Evolutionary conservation across 2,113 vertebrate species (phyloP), one percentile per base, ranked within the genome.

Genomic region (Rhinogobius similis): DNA sequence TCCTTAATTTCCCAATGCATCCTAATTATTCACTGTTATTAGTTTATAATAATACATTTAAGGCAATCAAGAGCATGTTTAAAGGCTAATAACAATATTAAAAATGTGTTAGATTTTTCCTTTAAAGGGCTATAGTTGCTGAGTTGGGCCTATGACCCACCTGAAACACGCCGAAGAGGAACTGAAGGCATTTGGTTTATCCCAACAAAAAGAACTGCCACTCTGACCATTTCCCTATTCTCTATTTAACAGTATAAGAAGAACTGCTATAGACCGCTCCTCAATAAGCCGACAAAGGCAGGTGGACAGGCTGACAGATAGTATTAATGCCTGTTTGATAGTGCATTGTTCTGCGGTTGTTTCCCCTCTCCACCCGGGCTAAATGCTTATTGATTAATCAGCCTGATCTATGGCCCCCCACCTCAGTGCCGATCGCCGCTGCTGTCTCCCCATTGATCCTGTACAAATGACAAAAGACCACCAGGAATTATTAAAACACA

Each of bases 351-450:
- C 86, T 87, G 83, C 71, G 73, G 83, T 88, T 88, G 88, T 89
- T 90, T 88, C 87, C 88, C 82, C 75, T 83, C 83, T 90, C 83
- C 84, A 80, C 70, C 88, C 79, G 55, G 78, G 83, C 85, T 89
- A 89, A 91, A 91, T 91, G 87, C 84, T 74, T 90, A 91, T 91
- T 82, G 90, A 91, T 90, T 90, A 82, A 91, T 90, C 86, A 82
- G 87, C 72, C 83, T 90, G 90, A 91, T 89, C 88, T 85, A 91
- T 87, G 73, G 90, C 84, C 76, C 76, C 83, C 70, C 83, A 55
- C 52, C 67, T 70, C 84, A 70, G 73, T 76, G 81, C 85, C 85
- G 86, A 91, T 89, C 85, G 85, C 86, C 79, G 87, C 86, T 87
- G 56, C 66, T 65, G 77, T 86, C 86, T 84, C 52, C 78, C 63